phyloP scores from a whole-genome alignment of 2,797 vertebrate species.

The Chelon auratus region DNA sequence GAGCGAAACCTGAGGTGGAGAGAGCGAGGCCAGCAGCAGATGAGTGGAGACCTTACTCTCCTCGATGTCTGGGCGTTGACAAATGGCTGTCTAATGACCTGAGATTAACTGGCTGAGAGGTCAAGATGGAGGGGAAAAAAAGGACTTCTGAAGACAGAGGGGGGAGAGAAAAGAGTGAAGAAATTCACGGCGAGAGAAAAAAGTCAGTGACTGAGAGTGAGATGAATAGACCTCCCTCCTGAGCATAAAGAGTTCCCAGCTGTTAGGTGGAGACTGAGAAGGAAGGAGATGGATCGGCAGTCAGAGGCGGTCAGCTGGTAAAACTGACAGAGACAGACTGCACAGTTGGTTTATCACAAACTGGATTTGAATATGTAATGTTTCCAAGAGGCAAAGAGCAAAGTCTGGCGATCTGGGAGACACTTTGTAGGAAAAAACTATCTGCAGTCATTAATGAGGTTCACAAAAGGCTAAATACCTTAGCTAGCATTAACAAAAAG shows the following conservation, averaged over 20 bases:
- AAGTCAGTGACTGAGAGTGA: slow-evolving; percentile 51
- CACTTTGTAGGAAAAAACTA: too few species aligned
- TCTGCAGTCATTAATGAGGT: too few species aligned
- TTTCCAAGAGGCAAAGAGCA: too few species aligned
- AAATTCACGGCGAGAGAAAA: slow-evolving; percentile 18
- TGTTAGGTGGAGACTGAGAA: slow-evolving; percentile 36
- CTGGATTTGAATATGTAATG: too few species aligned
- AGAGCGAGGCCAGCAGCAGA: slow-evolving; percentile 49
- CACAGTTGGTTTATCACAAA: neutral
- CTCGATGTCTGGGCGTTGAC: slow-evolving; percentile 60
- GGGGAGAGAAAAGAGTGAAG: slow-evolving; percentile 25
- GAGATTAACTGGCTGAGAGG: slow-evolving; percentile 75
- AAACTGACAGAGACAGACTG: neutral
- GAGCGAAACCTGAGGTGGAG: slow-evolving; percentile 34
- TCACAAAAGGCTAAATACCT: too few species aligned
- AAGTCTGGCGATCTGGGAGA: too few species aligned
- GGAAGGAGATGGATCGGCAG: slow-evolving; percentile 34
- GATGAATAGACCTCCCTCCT: slow-evolving; percentile 54
- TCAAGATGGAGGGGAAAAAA: slow-evolving; percentile 60
- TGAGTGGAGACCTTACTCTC: slow-evolving; percentile 38
- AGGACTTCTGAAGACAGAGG: slow-evolving; percentile 30
- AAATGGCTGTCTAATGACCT: slow-evolving; percentile 78
- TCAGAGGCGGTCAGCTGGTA: neutral
- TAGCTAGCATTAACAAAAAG: too few species aligned
- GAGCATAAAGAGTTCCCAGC: slow-evolving; percentile 36